Evolutionary conservation across 2,888 invertebrate species (phyloP), one percentile per base, ranked within the genome.

Genomic region (Eristalis arbustorum): DNA sequence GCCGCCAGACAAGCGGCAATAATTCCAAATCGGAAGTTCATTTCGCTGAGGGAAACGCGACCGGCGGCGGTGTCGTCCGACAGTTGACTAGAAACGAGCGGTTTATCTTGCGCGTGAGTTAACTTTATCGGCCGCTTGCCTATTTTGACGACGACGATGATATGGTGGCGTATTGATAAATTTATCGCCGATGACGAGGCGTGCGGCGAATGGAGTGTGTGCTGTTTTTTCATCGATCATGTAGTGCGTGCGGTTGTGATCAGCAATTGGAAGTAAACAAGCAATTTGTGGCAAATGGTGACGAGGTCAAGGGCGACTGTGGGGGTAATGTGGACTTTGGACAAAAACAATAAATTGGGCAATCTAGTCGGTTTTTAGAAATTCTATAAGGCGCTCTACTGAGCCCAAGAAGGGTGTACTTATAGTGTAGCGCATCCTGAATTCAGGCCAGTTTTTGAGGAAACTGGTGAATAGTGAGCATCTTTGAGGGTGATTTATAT

Each of bases 21-120:
- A 18, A 67, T 8, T 13, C 22, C 28, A 1, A 69, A 11, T 63
- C 56, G 2, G 13, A 25, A 42, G 22, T 67, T 84, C 84, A 84
- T 84, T n/a, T 31, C 8, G 49, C 3, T 11, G 13, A 13, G 10
- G 13, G 59, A 59, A 28, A 11, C 25, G 14, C 59, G 59, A 23
- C 10, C 25, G 25, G 23, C 59, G 49, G n/a, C 49, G 13, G 13
- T 25, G 49, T 49, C 18, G 18, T 49, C 49, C 8, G 25, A 59
- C 25, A 13, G 56, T 4, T 56, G 62, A 56, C 56, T 57, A 56
- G 49, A 18, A 49, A 49, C n/a, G 18, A 18, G 49, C 1, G 18
- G 49, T n/a, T 49, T 49, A 49, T 49, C 49, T 8, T n/a, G 42
- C 5, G 42, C 42, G 42, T 42, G 14, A 3, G 42, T n/a, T 49